Evolutionary conservation across 2,888 invertebrate genomes (phyloP).

Genomic region (Athripsodes cinereus): DNA sequence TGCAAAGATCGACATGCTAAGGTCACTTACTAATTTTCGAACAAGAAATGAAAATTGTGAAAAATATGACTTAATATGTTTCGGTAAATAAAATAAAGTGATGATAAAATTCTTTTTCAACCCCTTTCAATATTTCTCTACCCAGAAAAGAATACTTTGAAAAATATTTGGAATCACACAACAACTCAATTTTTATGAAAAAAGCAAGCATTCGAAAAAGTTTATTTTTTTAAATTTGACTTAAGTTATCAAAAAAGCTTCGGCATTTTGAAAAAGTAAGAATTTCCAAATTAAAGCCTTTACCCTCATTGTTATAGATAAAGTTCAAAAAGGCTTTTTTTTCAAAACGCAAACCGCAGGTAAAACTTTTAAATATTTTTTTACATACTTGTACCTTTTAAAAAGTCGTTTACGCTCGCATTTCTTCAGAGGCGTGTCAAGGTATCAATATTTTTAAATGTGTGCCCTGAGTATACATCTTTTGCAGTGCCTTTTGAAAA

Average conservation of each 20-base stretch:
- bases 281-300: slow-evolving; percentile 1
- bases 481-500: background rate
- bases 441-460: background rate
- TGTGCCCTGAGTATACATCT: background rate
- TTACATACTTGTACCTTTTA: background rate
- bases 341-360: background rate
- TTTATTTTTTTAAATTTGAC: no score
- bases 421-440: background rate
- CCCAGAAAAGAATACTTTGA: no score
- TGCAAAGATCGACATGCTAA: no score
- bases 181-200: no score
- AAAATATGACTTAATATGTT: no score
- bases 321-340: background rate
- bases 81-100: no score
- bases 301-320: background rate
- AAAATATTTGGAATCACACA: no score
- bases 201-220: no score
- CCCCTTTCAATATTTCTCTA: no score
- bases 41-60: no score
- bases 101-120: no score
- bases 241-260: background rate
- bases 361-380: slow-evolving; percentile 1
- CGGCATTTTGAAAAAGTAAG: background rate
- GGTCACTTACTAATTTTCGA: no score
- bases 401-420: background rate